Evolutionary conservation across 2,888 invertebrate species (phyloP), one percentile per base, ranked within the genome.

Genomic region (Phaonia tiefii): DNA sequence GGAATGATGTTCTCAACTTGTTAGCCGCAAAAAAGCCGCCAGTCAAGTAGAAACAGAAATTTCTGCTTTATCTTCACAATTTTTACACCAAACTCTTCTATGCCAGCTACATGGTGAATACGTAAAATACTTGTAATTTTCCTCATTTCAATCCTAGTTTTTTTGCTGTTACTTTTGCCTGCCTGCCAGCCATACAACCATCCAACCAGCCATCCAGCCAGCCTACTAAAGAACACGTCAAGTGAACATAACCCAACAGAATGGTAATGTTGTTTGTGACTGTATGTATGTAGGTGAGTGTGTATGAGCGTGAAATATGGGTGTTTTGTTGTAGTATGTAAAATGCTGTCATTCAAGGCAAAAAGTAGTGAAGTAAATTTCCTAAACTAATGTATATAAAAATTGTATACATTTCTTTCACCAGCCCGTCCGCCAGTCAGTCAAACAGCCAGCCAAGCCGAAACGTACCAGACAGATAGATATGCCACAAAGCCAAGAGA

Each of bases 321-420:
- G 8, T 58, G 15, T 37, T 11, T 46, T 46, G 58, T 26, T 25
- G 56, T 26, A 26, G 56, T 63, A 63, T 63, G 69, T 42, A 56
- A 69, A 69, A 46, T 54, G 39, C 69, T 69, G 69, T 69, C 69
- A 69, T 69, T 69, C 69, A 54, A 42, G 69, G 20, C 22, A 69
- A 22, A 37, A 67, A 51, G 51, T 42, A 69, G 37, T 56, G 26
- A 69, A 69, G 56, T 69, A 69, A 56, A 44, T 54, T 42, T 69
- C 54, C 42, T 69, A 56, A 69, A 51, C 67, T 51, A 31, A 51
- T 67, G 51, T 63, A 3, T 22, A 17, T 2, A 37, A 1, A 39
- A 37, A n/a, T n/a, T 63, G 42, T 63, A 37, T 63, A 42, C 42
- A 42, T 63, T 63, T 63, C 2, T 22, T 63, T 17, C 8, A 31